phyloP scores from a whole-genome alignment of 2,888 invertebrate genomes.

The Helicoverpa assulta region DNA sequence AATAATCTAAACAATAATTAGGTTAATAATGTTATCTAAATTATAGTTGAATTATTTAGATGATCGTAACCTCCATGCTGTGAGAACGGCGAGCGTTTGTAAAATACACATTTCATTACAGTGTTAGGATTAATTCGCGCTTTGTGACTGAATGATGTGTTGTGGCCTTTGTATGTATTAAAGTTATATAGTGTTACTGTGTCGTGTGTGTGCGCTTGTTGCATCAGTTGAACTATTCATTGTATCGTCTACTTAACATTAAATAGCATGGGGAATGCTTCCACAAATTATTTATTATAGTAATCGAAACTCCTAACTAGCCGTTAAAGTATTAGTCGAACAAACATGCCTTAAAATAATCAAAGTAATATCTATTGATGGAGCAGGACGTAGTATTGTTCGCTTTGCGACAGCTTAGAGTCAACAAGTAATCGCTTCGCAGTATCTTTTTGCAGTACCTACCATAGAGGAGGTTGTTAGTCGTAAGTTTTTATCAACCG shows the following conservation, averaged over 20 bases:
- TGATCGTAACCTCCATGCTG: constrained; percentile 67
- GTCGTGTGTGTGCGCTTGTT: constrained; percentile 86
- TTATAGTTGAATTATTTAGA: constrained; percentile 74
- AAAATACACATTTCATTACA: constrained; percentile 79
- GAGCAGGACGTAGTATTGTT: constrained; percentile 56
- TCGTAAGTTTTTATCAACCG: constrained; percentile 87
- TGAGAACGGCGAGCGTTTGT: constrained; percentile 72
- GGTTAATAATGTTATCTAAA: constrained; percentile 77
- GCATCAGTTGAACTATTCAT: constrained; percentile 81
- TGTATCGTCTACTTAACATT: constrained; percentile 77
- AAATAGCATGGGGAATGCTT: constrained; percentile 81
- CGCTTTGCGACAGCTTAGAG: constrained; percentile 75
- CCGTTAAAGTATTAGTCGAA: constrained; percentile 82
- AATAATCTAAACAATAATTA: constrained; percentile 81
- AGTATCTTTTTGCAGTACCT: constrained; percentile 73
- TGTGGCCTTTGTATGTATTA: constrained; percentile 89
- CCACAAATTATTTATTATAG: constrained; percentile 82
- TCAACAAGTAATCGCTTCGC: constrained; percentile 77
- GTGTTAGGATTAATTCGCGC: constrained; percentile 82
- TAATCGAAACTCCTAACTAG: constrained; percentile 77
- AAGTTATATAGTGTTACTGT: constrained; percentile 80
- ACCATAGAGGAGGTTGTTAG: constrained; percentile 83
- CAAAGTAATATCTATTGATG: constrained; percentile 60
- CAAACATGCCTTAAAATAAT: constrained; percentile 81
- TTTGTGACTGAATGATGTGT: constrained; percentile 90